Conservation (phyloP, 1,140 invertebrate species). For the Drosophila eugracilis region DNA sequence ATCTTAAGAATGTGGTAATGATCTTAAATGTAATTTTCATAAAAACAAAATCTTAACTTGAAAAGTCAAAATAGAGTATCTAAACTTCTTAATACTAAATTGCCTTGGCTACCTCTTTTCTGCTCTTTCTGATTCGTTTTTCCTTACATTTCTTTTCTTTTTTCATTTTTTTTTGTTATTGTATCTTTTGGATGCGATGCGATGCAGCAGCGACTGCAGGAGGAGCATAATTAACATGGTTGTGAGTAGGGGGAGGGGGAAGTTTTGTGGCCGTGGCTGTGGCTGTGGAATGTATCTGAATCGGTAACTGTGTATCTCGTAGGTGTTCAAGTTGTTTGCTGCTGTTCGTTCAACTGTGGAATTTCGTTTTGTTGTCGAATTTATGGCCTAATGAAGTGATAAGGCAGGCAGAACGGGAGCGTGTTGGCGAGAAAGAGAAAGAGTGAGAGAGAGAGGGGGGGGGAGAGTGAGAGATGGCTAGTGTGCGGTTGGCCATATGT, state of each 20-base stretch:
- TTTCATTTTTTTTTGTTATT: constrained; percentile 30
- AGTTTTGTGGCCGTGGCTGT: constrained; percentile 11
- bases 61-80: no score
- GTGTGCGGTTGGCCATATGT: constrained; percentile 45
- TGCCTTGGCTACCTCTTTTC: neutral
- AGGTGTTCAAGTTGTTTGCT: constrained; percentile 66
- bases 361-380: constrained; percentile 82
- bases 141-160: constrained; percentile 32
- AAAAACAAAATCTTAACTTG: no score
- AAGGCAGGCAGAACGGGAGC: constrained; percentile 71
- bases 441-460: constrained; percentile 7
- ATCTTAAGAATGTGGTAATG: no score
- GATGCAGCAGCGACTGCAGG: constrained; percentile 51
- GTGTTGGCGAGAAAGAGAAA: constrained; percentile 5
- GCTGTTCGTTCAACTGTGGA: constrained; percentile 68
- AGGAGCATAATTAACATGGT: constrained; percentile 78
- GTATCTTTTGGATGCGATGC: constrained; percentile 60
- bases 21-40: no score
- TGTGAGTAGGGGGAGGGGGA: neutral
- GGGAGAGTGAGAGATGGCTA: constrained; percentile 5
- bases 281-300: constrained; percentile 57
- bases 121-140: constrained; percentile 11
- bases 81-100: constrained; percentile 4
- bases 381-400: constrained; percentile 83
- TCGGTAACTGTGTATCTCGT: constrained; percentile 75